These are phyloP conservation scores for Pseudopipra pipra DNA, from an alignment of 2,113 vertebrate genomes.

Conservation along the genomic window DNA sequence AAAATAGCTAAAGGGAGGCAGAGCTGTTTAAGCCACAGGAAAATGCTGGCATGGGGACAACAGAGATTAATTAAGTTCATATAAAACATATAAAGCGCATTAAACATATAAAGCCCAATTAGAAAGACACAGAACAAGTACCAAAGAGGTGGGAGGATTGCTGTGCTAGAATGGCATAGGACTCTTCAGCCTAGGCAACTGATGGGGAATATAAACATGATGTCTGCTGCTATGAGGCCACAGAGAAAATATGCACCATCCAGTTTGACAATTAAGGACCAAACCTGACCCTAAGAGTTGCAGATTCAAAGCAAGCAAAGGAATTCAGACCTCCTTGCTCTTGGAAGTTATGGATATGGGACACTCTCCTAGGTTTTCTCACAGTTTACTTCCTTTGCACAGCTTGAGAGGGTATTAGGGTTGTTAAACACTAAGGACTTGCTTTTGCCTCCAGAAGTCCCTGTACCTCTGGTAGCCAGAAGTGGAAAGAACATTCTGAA, in stretches of 20 bases:
- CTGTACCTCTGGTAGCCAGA: neutral
- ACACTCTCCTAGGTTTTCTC: neutral
- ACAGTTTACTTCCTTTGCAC: neutral
- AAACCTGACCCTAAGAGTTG: neutral
- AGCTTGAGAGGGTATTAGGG: neutral
- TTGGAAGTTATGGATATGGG: neutral
- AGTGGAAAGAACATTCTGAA: neutral
- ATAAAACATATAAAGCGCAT: neutral
- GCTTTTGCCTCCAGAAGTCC: neutral
- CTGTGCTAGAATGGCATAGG: neutral
- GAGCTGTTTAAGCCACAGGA: neutral
- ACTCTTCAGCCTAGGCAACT: neutral
- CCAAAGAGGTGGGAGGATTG: neutral
- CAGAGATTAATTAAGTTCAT: neutral
- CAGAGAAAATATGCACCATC: neutral
- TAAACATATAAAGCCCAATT: neutral
- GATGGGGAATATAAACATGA: neutral
- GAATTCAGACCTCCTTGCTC: neutral
- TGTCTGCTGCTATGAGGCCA: accelerated
- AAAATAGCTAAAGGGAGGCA: neutral
- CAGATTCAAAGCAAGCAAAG: neutral
- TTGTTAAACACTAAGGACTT: neutral
- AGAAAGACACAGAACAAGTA: neutral
- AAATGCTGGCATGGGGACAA: neutral
- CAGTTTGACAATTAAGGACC: neutral